These are phyloP conservation scores for Nemotelus pantherinus DNA, from an alignment of 2,888 invertebrate species.

Conservation along the genomic window DNA sequence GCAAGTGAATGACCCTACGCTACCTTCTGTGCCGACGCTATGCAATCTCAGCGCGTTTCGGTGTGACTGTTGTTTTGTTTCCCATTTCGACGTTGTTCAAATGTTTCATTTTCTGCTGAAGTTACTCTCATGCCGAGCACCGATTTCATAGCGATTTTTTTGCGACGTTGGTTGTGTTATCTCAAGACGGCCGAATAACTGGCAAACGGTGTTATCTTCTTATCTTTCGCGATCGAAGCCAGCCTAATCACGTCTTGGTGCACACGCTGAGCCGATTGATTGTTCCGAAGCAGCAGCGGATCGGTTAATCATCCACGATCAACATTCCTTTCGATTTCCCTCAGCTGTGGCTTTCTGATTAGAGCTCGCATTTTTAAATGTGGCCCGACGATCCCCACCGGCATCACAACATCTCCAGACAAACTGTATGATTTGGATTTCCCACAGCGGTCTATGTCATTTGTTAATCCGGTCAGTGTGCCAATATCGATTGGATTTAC, in stretches of 20 bases:
- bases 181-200: neutral
- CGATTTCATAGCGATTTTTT: neutral
- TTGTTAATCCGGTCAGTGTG: constrained; percentile 40
- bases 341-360: neutral
- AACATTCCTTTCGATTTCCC: constrained; percentile 8
- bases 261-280: neutral
- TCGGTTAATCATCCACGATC: neutral
- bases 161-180: neutral
- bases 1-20: constrained; percentile 33
- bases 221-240: neutral
- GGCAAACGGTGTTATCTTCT: neutral
- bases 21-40: neutral
- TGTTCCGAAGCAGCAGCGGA: neutral
- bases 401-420: neutral
- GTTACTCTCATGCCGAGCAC: neutral
- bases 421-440: neutral
- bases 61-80: neutral
- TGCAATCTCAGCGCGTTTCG: constrained; percentile 11
- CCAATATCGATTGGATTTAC: constrained; percentile 21
- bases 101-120: neutral
- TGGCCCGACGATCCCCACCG: neutral
- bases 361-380: neutral
- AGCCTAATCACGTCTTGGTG: neutral
- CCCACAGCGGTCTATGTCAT: constrained; percentile 3
- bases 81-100: neutral